Conservation (phyloP, 2,797 vertebrate genomes). For the Selene dorsalis region DNA sequence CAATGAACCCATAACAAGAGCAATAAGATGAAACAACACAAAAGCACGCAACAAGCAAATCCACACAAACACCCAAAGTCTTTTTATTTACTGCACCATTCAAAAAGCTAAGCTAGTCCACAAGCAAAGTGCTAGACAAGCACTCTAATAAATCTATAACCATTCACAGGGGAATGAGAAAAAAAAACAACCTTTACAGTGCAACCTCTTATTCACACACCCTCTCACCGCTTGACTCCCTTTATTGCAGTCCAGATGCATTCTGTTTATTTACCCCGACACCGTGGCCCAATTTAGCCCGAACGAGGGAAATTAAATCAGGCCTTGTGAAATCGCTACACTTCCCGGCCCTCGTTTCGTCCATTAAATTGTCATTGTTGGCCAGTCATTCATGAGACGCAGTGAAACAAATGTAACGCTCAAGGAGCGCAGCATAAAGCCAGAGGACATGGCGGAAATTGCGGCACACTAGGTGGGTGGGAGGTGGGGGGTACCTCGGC, state of each 20-base stretch:
- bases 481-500: background rate
- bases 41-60: background rate
- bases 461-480: background rate
- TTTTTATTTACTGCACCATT: slow-evolving; percentile 61
- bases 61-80: slow-evolving; percentile 37
- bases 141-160: slow-evolving; percentile 60
- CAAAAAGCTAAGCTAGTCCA: slow-evolving; percentile 49
- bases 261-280: slow-evolving; percentile 75
- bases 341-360: slow-evolving; percentile 51
- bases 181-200: slow-evolving; percentile 48
- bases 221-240: slow-evolving; percentile 30
- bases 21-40: background rate
- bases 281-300: slow-evolving; percentile 68
- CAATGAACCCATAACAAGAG: slow-evolving; percentile 9
- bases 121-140: slow-evolving; percentile 57
- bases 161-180: slow-evolving; percentile 48
- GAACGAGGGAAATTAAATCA: slow-evolving; percentile 77
- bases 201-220: slow-evolving; percentile 58
- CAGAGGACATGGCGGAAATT: slow-evolving; percentile 45
- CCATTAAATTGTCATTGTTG: slow-evolving; percentile 80
- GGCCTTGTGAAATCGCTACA: slow-evolving; percentile 70
- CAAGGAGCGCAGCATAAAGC: slow-evolving; percentile 31
- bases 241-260: slow-evolving; percentile 65
- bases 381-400: slow-evolving; percentile 61
- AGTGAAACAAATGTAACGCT: slow-evolving; percentile 67